Conservation (phyloP, 2,113 vertebrate species). For the Tympanuchus pallidicinctus region DNA sequence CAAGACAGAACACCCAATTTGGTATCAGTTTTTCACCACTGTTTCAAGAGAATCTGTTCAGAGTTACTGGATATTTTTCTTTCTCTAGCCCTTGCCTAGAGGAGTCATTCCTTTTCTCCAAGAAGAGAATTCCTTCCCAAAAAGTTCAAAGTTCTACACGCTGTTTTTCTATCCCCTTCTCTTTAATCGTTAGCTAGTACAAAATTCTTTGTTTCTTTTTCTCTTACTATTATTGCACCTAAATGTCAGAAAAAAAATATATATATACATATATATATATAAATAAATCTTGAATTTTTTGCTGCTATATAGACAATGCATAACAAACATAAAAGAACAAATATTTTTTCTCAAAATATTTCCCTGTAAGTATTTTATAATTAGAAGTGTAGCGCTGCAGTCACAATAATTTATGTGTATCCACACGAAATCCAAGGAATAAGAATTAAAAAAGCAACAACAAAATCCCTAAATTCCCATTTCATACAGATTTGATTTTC, state of each 20-base stretch:
- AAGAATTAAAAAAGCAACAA: neutral
- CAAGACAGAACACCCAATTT: neutral
- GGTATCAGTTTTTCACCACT: neutral
- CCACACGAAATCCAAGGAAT: neutral
- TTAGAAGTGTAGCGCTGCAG: neutral
- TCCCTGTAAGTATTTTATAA: neutral
- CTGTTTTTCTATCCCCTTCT: neutral
- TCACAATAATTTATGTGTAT: neutral
- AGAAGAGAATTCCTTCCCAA: neutral
- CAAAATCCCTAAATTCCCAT: neutral
- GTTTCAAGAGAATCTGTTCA: neutral
- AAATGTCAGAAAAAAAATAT: neutral
- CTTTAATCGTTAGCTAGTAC: neutral
- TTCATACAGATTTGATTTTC: neutral
- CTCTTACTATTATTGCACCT: neutral
- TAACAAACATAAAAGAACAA: neutral
- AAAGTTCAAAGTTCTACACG: neutral
- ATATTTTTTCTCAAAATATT: neutral
- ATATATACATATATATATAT: neutral
- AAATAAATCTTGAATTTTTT: neutral
- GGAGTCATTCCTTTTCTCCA: neutral
- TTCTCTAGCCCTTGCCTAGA: neutral
- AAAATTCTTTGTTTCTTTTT: neutral
- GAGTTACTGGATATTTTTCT: neutral
- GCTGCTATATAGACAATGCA: accelerated